Evolutionary conservation across 2,797 vertebrate species (phyloP).

Genomic region (Lindbergichthys nudifrons): DNA sequence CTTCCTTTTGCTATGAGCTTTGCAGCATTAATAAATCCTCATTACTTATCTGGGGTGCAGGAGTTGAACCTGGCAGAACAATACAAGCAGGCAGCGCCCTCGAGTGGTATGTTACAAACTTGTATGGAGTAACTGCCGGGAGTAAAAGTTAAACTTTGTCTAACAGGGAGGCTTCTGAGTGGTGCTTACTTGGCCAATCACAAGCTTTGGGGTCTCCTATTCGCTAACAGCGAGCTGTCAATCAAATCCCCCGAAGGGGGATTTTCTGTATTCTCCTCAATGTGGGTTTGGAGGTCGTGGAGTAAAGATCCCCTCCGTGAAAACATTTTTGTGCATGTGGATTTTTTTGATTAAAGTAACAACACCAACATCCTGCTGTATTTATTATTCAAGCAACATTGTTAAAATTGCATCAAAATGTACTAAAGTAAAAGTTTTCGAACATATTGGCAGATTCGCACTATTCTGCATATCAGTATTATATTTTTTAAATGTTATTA

Average conservation of each 20-base stretch:
- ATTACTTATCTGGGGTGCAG: slow-evolving; percentile 13
- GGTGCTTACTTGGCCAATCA: slow-evolving; percentile 57
- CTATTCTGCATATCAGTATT: background rate
- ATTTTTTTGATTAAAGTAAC: background rate
- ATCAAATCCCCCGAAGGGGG: slow-evolving; percentile 57
- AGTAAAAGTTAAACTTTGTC: slow-evolving; percentile 5
- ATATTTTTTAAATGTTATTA: background rate
- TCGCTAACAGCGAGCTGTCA: slow-evolving; percentile 69
- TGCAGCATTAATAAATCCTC: slow-evolving; percentile 47
- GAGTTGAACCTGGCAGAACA: slow-evolving; percentile 7
- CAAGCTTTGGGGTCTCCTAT: slow-evolving; percentile 44
- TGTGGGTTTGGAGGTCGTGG: slow-evolving; percentile 28
- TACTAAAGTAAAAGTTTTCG: background rate
- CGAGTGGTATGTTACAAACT: slow-evolving; percentile 44
- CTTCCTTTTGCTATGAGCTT: slow-evolving; percentile 40
- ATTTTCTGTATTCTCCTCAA: slow-evolving; percentile 39
- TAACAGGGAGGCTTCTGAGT: slow-evolving; percentile 13
- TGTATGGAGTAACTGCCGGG: background rate
- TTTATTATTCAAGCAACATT: background rate
- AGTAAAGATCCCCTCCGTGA: slow-evolving; percentile 35
- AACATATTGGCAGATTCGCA: background rate
- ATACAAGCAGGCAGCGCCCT: slow-evolving; percentile 46
- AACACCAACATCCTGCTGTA: background rate
- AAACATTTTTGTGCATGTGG: background rate
- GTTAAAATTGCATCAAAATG: background rate